Percentiles rank a stretch among this genome's conserved stretches.
These are phyloP conservation scores for Xylota segnis DNA, from an alignment of 2,888 invertebrate genomes.

Conservation along the genomic window DNA sequence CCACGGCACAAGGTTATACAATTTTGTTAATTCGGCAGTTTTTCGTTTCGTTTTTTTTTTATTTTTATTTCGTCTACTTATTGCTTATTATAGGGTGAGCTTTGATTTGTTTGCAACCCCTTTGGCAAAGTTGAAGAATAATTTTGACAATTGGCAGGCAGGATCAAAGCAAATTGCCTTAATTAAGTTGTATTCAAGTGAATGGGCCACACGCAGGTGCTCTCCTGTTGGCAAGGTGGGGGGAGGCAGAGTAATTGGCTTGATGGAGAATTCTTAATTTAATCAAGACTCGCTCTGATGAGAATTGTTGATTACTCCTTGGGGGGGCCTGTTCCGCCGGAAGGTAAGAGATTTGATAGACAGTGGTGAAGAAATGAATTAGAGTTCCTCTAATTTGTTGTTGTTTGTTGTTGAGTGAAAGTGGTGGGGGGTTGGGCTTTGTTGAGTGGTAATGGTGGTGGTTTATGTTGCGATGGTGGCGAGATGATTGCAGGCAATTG, in stretches of 20 bases:
- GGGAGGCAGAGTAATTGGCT: slow-evolving; percentile 57
- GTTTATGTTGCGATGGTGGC: slow-evolving; percentile 10
- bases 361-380: slow-evolving; percentile 31
- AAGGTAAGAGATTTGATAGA: slow-evolving; percentile 50
- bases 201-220: slow-evolving; percentile 66
- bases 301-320: slow-evolving; percentile 71
- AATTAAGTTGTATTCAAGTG: slow-evolving; percentile 75
- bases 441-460: slow-evolving; percentile 50
- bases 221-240: slow-evolving; percentile 1
- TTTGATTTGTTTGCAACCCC: slow-evolving; percentile 74
- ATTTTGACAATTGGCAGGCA: slow-evolving; percentile 70
- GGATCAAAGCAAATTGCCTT: slow-evolving; percentile 74
- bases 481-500: slow-evolving; percentile 21
- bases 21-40: slow-evolving; percentile 61
- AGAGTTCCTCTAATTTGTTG: slow-evolving; percentile 59
- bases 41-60: slow-evolving; percentile 15
- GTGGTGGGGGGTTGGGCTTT: slow-evolving; percentile 36
- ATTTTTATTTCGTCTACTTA: slow-evolving; percentile 48
- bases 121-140: slow-evolving; percentile 57
- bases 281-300: slow-evolving; percentile 69
- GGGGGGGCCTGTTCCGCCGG: slow-evolving; percentile 52
- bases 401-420: slow-evolving; percentile 53
- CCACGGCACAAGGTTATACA: slow-evolving; percentile 26
- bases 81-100: slow-evolving; percentile 64
- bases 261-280: slow-evolving; percentile 73